Percentiles rank a stretch among this genome's conserved stretches.
Conservation (phyloP, 2,797 vertebrate genomes). For the Tolypeutes matacus region DNA sequence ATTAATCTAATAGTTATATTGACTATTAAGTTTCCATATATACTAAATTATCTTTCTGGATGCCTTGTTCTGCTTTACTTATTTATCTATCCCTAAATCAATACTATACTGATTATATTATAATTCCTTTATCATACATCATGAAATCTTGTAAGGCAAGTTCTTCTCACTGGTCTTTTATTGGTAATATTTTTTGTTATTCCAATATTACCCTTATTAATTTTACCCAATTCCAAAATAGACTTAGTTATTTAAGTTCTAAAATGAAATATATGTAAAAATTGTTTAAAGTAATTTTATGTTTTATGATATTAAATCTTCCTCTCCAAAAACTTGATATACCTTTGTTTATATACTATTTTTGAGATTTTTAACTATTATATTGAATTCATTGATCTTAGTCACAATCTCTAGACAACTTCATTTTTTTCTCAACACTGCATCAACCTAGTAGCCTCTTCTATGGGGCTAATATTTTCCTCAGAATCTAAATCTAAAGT, state of each 20-base stretch:
- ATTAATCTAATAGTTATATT: background rate
- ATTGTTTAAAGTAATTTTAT: background rate
- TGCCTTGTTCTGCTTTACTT: background rate
- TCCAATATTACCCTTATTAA: background rate
- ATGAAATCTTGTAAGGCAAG: background rate
- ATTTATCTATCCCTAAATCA: background rate
- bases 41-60: background rate
- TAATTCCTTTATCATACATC: background rate
- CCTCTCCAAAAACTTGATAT: background rate
- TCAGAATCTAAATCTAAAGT: background rate
- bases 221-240: background rate
- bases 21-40: background rate
- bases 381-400: background rate
- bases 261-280: background rate
- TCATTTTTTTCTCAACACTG: background rate
- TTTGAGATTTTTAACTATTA: background rate
- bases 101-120: background rate
- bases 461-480: background rate
- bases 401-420: background rate
- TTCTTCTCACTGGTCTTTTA: background rate
- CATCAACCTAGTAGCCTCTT: background rate
- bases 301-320: background rate
- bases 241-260: background rate
- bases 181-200: background rate
- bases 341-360: background rate